Conservation (phyloP, 2,797 vertebrate genomes). For the Macropus fuliginosus region DNA sequence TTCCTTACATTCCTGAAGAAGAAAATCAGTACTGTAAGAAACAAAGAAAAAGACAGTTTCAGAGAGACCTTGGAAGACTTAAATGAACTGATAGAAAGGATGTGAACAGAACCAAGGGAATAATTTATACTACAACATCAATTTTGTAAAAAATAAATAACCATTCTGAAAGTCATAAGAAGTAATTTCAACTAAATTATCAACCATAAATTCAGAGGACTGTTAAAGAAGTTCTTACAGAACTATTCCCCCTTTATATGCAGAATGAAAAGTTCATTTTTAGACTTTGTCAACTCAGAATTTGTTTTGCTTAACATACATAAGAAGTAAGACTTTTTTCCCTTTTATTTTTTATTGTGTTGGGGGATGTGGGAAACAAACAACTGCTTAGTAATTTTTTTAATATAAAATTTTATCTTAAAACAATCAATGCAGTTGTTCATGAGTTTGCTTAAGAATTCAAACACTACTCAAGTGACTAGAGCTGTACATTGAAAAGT, state of each 20-base stretch:
- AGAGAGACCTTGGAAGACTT: background rate
- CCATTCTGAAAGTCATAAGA: background rate
- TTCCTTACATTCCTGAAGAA: background rate
- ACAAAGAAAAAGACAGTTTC: background rate
- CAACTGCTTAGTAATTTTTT: background rate
- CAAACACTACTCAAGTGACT: background rate
- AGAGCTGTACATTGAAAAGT: background rate
- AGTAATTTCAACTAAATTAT: background rate
- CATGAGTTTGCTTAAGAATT: conserved; percentile 42
- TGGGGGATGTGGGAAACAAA: background rate
- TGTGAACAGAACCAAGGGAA: background rate
- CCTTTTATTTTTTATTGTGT: background rate
- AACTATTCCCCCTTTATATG: background rate
- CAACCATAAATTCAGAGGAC: background rate
- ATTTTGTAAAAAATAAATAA: background rate
- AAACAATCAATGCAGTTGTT: conserved; percentile 1
- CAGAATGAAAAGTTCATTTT: background rate
- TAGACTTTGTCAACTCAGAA: background rate
- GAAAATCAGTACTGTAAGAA: background rate
- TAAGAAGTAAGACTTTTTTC: background rate
- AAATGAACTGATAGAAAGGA: background rate
- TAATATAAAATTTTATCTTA: background rate
- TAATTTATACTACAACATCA: background rate
- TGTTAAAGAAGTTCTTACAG: background rate
- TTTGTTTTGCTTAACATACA: background rate